Evolutionary conservation across 2,797 vertebrate genomes (phyloP).

Genomic region (Peromyscus melanophrys): DNA sequence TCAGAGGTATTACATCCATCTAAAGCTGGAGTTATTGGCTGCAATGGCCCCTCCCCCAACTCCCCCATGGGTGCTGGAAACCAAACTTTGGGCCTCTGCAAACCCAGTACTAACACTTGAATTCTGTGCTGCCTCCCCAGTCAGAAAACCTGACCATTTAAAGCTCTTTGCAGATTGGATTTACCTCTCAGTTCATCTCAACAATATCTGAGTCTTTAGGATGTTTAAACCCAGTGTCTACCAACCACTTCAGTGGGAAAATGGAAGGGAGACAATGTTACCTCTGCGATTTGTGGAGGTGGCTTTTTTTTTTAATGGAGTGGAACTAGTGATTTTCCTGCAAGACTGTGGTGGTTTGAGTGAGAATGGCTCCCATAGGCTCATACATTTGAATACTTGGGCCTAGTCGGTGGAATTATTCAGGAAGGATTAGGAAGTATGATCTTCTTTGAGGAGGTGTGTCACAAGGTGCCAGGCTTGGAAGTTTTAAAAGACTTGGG

Average conservation of each 20-base stretch:
- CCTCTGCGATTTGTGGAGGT: neutral
- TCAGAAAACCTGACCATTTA: neutral
- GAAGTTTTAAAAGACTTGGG: neutral
- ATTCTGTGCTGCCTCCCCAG: neutral
- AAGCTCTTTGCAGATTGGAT: neutral
- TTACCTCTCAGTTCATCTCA: neutral
- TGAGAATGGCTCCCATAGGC: neutral
- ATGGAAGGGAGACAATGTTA: neutral
- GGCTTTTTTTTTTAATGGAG: neutral
- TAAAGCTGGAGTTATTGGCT: neutral
- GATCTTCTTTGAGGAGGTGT: neutral
- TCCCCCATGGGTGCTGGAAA: neutral
- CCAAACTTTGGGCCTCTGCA: neutral
- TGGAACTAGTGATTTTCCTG: neutral
- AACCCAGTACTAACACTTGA: neutral
- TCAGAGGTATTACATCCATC: neutral
- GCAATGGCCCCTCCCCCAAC: fast-evolving
- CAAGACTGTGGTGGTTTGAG: neutral
- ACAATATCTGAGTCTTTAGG: neutral
- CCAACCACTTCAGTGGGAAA: neutral
- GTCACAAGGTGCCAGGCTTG: too few relatives aligned
- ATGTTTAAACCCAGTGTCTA: neutral
- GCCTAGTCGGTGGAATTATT: neutral
- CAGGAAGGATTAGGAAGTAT: neutral
- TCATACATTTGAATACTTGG: neutral